phyloP scores from a whole-genome alignment of 2,797 vertebrate genomes.

The Neostethus bicornis region DNA sequence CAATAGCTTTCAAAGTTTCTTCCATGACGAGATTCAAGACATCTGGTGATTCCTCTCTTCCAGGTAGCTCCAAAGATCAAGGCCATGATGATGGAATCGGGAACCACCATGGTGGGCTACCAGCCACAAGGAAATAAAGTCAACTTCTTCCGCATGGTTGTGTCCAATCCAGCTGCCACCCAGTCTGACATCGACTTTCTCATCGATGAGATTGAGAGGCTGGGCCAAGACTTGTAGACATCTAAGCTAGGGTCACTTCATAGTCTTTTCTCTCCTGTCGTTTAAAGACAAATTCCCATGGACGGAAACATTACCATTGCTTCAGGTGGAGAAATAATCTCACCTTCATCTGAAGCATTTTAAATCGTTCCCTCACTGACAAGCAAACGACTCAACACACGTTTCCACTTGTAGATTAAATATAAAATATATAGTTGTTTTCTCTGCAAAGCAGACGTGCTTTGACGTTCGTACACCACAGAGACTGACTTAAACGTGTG shows the following conservation, averaged over 20 bases:
- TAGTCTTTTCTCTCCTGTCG: slow-evolving; percentile 40
- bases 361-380: slow-evolving; percentile 33
- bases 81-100: slow-evolving; percentile 98
- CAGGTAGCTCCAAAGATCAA: slow-evolving; percentile 98
- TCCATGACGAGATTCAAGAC: too few relatives aligned
- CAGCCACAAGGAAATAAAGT: slow-evolving; percentile 96
- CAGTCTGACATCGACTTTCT: slow-evolving; percentile 98
- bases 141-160: slow-evolving; percentile 99
- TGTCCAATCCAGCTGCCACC: slow-evolving; percentile 93
- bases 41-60: background rate
- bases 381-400: slow-evolving; percentile 30
- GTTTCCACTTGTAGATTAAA: slow-evolving; percentile 35
- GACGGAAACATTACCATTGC: slow-evolving; percentile 50
- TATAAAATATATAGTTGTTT: slow-evolving; percentile 31
- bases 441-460: slow-evolving; percentile 35
- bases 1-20: too few relatives aligned
- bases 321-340: slow-evolving; percentile 39
- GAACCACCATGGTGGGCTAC: slow-evolving; percentile 98
- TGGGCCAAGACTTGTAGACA: slow-evolving; percentile 91
- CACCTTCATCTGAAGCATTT: slow-evolving; percentile 38
- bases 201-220: slow-evolving; percentile 95
- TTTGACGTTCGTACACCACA: slow-evolving; percentile 41
- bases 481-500: slow-evolving; percentile 29
- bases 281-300: slow-evolving; percentile 5
- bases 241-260: slow-evolving; percentile 31